phyloP scores from a whole-genome alignment of 2,888 invertebrate genomes.

The Macrosoma leucophasiata region DNA sequence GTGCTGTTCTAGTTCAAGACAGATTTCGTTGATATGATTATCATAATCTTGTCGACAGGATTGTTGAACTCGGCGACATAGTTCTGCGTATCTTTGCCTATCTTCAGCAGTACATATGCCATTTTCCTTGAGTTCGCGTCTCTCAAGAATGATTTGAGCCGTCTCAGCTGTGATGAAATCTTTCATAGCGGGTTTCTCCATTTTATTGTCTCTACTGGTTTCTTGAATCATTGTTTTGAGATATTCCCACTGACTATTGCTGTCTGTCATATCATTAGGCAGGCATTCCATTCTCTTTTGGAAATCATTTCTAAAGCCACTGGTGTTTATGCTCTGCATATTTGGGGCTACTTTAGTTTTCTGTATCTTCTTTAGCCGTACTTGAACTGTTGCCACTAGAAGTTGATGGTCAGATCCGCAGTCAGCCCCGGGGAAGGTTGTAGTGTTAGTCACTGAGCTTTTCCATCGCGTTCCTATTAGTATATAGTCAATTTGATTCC shows the following conservation, averaged over 20 bases:
- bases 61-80: constrained; percentile 3
- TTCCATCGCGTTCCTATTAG: constrained; percentile 8
- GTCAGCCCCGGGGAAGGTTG: constrained; percentile 13
- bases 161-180: constrained; percentile 6
- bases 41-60: constrained; percentile 3
- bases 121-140: constrained; percentile 4
- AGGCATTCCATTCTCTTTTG: not conserved
- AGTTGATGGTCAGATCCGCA: constrained; percentile 8
- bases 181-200: not conserved
- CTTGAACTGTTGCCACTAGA: not conserved
- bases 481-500: constrained; percentile 16
- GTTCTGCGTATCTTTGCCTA: constrained; percentile 5
- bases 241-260: not conserved
- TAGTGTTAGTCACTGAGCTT: constrained; percentile 7
- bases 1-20: constrained; percentile 3
- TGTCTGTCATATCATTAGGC: constrained; percentile 1
- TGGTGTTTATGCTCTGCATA: no score
- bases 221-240: no score
- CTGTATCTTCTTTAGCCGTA: constrained; percentile 1
- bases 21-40: constrained; percentile 5
- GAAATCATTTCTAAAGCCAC: no score
- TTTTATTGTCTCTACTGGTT: not conserved
- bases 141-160: constrained; percentile 2
- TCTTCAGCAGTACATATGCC: constrained; percentile 1
- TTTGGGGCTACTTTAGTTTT: no score